Base-by-base conservation (phyloP, 2,797 vertebrate species). In the Girardinus metallicus region DNA sequence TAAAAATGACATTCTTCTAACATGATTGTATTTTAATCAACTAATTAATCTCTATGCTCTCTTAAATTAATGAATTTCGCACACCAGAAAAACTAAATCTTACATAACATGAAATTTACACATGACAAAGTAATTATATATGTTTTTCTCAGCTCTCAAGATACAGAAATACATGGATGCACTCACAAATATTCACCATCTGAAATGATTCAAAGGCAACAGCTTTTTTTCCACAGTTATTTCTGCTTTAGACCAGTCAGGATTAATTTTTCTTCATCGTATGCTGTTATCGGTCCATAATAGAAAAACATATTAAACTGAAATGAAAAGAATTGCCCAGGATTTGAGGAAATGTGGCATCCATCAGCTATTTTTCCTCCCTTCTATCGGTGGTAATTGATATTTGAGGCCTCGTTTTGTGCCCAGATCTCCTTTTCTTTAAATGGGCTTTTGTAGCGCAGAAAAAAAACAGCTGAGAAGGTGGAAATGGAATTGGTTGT, bases 401-500 rank as follows among this genome's bases (percentile, higher is more conserved):
- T 95, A 95, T 95, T 94, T 93, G 90, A 95, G 90, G 90, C 89
- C 85, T 89, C 80, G 75, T 93, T 93, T 93, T 93, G 86, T 79
- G 43, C 80, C 81, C 80, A 21, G 70, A 82, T 81, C 86, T 90
- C 79, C 80, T 88, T 90, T 92, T 92, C 87, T 86, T 86, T 88
- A 93, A 94, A 95, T 93, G 91, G 93, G 92, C 93, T 95, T 93
- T 92, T 73, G 80, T 87, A 90, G 88, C 81, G 44, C 74, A 78
- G 81, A 86, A 84, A 90, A 86, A 90, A 94, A 93, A 94, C 83
- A 94, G 94, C 94, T 95, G 94, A 95, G 90, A 88, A 89, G 80
- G 89, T 92, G 83, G 88, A 95, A 95, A 95, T 91, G 93, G 91
- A 95, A 95, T 95, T 95, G 94, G 91, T 88, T 94, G 92, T 95